A percentile compares a stretch with the other conserved stretches of the same genome.
These are phyloP conservation scores for Chirona hameri DNA, from an alignment of 2,888 invertebrate species.

Conservation along the genomic window DNA sequence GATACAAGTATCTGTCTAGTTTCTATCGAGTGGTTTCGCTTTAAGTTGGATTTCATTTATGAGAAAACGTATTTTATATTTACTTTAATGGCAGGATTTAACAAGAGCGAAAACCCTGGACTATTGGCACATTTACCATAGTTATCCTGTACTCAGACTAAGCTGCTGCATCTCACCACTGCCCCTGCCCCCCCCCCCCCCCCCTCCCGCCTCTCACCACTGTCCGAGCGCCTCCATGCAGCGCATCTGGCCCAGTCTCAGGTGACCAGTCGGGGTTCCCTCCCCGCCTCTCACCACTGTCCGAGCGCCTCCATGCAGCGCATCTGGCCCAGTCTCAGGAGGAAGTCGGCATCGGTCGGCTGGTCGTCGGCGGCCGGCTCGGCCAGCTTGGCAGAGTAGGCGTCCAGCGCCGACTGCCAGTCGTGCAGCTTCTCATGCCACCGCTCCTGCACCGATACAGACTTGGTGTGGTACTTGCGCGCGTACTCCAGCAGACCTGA, in stretches of 20 bases:
- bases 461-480: conserved; percentile 68
- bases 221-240: conserved; percentile 95
- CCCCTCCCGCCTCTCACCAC: conserved; percentile 60
- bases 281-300: conserved; percentile 68
- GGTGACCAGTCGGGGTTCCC: conserved; percentile 41
- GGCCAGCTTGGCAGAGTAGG: conserved; percentile 72
- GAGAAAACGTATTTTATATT: too few relatives aligned
- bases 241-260: conserved; percentile 87
- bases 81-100: too few relatives aligned
- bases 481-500: conserved; percentile 74
- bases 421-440: conserved; percentile 99
- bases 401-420: conserved; percentile 91
- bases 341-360: conserved; percentile 60
- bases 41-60: too few relatives aligned
- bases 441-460: conserved; percentile 65
- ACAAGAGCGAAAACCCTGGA: too few relatives aligned
- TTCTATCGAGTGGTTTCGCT: too few relatives aligned
- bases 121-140: too few relatives aligned
- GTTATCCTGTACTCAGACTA: too few relatives aligned
- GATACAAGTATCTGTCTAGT: too few relatives aligned
- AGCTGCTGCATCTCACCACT: not conserved
- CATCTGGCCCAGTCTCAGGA: conserved; percentile 86
- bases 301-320: conserved; percentile 94
- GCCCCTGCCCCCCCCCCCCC: not conserved
- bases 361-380: conserved; percentile 55